These are phyloP conservation scores for Listrodromus nycthemerus DNA, from an alignment of 2,888 invertebrate genomes.

Conservation along the genomic window DNA sequence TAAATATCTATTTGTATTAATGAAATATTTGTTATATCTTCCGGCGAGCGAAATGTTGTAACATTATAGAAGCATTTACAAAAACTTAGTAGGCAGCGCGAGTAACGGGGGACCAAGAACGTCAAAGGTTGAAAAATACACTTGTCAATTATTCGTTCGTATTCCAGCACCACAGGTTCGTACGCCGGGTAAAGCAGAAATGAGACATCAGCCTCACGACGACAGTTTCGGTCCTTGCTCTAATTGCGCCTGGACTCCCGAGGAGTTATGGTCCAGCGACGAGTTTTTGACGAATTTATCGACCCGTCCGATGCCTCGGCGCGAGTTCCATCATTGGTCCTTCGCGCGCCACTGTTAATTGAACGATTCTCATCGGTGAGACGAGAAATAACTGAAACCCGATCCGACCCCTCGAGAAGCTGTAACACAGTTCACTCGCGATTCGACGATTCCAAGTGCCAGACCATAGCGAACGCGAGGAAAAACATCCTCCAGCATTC, in stretches of 20 bases:
- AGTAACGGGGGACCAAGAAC: not conserved
- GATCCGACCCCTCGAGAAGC: not conserved
- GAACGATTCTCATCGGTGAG: conserved; percentile 62
- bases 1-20: too few relatives aligned
- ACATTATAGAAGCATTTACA: too few relatives aligned
- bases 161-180: conserved; percentile 3
- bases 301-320: conserved; percentile 47
- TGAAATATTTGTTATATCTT: too few relatives aligned
- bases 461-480: conserved; percentile 17
- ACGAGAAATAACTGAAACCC: conserved; percentile 43
- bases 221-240: conserved; percentile 54
- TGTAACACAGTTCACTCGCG: conserved; percentile 25
- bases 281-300: conserved; percentile 69
- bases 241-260: conserved; percentile 49
- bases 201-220: conserved; percentile 51
- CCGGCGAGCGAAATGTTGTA: too few relatives aligned
- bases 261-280: conserved; percentile 64
- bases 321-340: conserved; percentile 47
- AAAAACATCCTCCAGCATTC: conserved; percentile 49
- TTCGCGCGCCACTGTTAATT: conserved; percentile 63
- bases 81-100: not conserved
- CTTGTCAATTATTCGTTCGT: conserved; percentile 52
- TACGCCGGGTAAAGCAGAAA: conserved; percentile 23
- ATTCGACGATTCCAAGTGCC: conserved; percentile 45
- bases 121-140: too few relatives aligned